Evolutionary conservation across 64 coral and sea anemone species (phyloP), one percentile per base, ranked within the genome.

Genomic region (Pocillopora verrucosa): DNA sequence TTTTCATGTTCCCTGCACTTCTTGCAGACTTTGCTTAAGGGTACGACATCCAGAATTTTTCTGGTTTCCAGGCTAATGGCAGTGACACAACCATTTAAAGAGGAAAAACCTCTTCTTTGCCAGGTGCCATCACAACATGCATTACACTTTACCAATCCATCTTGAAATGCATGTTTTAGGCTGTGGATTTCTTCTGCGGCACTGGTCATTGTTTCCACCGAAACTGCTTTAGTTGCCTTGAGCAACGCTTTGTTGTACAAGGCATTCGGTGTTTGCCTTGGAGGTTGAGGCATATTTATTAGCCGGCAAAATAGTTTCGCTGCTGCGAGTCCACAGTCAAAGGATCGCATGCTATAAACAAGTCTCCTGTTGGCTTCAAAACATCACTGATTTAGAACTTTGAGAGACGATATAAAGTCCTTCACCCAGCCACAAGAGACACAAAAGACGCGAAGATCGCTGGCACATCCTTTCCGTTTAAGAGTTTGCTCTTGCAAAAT

Each of bases 11-110:
- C 51, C 11, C 65, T 78, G 13, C 87, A 89, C 38, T 85, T 26
- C 72, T 86, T 78, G 34, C 92, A 94, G 74, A 75, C 68, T 34
- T 87, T 87, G 60, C 88, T 37, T 9, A 94, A 20, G 5, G 76
- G 62, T 35, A 91, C 93, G 56, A 82, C 69, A 80, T 94, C 92
- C 24, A 91, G 36, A 0, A 91, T 75, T 81, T 90, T 94, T 0
- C 82, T 83, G 10, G 93, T 81, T 41, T 91, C 93, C 74, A 90
- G 90, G 24, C 61, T 70, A 20, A 94, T 79, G 14, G 65, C 76
- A 72, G 25, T 80, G 5, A 91, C 82, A 80, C 93, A 94, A n/a
- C 93, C 93, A 94, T 94, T 94, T 16, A 87, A 19, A 11, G 82
- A 94, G 1, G 88, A 90, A 75, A 74, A 90, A 10, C 93, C 93